Base-by-base conservation (phyloP, 2,888 invertebrate genomes). In the Craniophora ligustri region DNA sequence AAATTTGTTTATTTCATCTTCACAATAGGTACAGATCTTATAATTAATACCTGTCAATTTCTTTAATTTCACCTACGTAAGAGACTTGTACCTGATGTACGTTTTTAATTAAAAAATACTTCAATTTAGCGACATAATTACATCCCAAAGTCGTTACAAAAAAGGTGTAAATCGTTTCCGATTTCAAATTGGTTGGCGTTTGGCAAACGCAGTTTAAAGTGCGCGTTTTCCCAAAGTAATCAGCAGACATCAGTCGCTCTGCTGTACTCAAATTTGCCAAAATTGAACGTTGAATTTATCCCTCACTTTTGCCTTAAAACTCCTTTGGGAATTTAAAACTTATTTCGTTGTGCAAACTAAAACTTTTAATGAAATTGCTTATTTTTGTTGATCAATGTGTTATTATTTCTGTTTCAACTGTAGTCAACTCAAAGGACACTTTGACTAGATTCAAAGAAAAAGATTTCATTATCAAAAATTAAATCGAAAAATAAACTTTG, bases 251-350 rank as follows among this genome's bases (percentile, higher is more conserved):
- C 18, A 50, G 54, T 38, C 45, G 46, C 38, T 49, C 55, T 53
- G 11, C 42, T 26, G 18, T 36, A 41, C 42, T 54, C 48, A 50
- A 51, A 56, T 53, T 59, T 19, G 49, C 16, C 21, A 30, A 67
- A 67, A 56, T 69, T 35, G 49, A 55, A 55, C 35, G 47, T 15
- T 23, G 45, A 58, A 59, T 67, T 45, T 48, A 60, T 61, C 46
- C 36, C 31, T 13, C 47, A 51, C 49, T 55, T 63, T 54, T 15
- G 21, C 48, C 69, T 64, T 64, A 60, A 44, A 36, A 16, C 32
- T 21, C 45, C 39, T 47, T 65, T 34, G 60, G 54, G 51, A 57
- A 21, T 59, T 31, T n/a, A 0, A 57, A 64, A 57, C 69, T 40
- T 46, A 69, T 64, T 57, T 28, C 19, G 14, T 47, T 31, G 13